Conservation (phyloP, 1,140 invertebrate species). For the Bursaphelenchus mucronatus region DNA sequence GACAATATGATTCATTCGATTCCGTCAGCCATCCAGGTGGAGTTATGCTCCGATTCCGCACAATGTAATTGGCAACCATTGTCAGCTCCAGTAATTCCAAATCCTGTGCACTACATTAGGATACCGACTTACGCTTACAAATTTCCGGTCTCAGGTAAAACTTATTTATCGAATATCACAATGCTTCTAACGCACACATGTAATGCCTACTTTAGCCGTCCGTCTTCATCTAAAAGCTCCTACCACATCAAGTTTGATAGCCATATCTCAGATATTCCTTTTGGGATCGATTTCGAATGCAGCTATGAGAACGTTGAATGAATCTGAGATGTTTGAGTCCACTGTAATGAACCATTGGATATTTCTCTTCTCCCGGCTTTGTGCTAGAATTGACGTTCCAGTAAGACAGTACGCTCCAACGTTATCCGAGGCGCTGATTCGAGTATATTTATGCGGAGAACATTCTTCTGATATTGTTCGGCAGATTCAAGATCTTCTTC, state of each 20-base stretch:
- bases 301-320: neutral
- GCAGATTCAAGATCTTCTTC: constrained; percentile 16
- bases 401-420: constrained; percentile 26
- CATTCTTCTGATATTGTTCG: neutral
- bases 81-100: constrained; percentile 24
- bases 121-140: constrained; percentile 10
- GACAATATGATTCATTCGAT: constrained; percentile 8
- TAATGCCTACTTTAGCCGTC: too few species aligned
- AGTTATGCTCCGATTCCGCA: constrained; percentile 30
- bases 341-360: constrained; percentile 21
- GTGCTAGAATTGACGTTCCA: constrained; percentile 24
- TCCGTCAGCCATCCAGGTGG: constrained; percentile 34
- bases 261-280: constrained; percentile 9
- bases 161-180: neutral
- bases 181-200: too few species aligned
- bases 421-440: constrained; percentile 16
- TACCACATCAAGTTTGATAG: neutral
- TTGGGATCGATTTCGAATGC: constrained; percentile 6
- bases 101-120: neutral
- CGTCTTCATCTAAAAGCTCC: constrained; percentile 4
- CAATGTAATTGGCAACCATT: constrained; percentile 15
- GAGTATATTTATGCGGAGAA: constrained; percentile 14
- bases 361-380: constrained; percentile 20
- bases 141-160: constrained; percentile 14
- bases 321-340: constrained; percentile 8